Conservation (phyloP, 2,888 invertebrate genomes). For the Drosophila tanythrix region DNA sequence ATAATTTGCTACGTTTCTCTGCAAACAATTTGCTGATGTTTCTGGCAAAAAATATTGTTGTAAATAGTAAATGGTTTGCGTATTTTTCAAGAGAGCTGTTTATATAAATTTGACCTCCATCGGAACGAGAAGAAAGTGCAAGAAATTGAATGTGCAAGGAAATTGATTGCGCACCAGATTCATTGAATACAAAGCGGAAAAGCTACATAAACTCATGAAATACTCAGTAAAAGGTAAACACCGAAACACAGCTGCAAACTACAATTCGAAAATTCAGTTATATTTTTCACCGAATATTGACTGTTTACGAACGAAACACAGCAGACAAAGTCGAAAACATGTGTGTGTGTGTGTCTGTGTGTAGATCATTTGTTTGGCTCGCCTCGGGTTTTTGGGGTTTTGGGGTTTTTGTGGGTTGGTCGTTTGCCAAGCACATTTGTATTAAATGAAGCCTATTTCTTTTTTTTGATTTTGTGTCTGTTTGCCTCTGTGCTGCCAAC, state of each 20-base stretch:
- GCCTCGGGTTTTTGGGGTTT: constrained; percentile 37
- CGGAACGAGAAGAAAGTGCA: neutral
- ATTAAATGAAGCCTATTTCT: constrained; percentile 77
- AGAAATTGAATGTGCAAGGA: constrained; percentile 8
- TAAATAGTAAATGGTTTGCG: constrained; percentile 5
- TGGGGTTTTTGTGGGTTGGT: constrained; percentile 41
- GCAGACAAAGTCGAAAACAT: constrained; percentile 5
- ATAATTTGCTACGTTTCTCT: constrained; percentile 30
- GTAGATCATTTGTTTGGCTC: constrained; percentile 59
- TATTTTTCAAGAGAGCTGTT: constrained; percentile 3
- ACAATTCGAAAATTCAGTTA: constrained; percentile 45
- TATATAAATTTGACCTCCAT: neutral
- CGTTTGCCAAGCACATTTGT: constrained; percentile 66
- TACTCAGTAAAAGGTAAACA: constrained; percentile 15
- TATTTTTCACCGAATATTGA: constrained; percentile 33
- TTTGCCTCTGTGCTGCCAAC: constrained; percentile 34
- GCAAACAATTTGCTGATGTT: constrained; percentile 28
- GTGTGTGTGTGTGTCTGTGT: neutral
- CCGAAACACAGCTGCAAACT: constrained; percentile 6
- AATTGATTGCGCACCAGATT: neutral
- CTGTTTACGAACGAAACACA: constrained; percentile 14
- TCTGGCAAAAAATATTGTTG: constrained; percentile 24
- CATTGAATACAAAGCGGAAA: constrained; percentile 3
- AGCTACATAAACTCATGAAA: constrained; percentile 14
- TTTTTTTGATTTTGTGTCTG: neutral